Percentiles rank a stretch among this genome's conserved stretches.
These are phyloP conservation scores for Pterostichus madidus DNA, from an alignment of 2,888 invertebrate genomes.

Conservation along the genomic window DNA sequence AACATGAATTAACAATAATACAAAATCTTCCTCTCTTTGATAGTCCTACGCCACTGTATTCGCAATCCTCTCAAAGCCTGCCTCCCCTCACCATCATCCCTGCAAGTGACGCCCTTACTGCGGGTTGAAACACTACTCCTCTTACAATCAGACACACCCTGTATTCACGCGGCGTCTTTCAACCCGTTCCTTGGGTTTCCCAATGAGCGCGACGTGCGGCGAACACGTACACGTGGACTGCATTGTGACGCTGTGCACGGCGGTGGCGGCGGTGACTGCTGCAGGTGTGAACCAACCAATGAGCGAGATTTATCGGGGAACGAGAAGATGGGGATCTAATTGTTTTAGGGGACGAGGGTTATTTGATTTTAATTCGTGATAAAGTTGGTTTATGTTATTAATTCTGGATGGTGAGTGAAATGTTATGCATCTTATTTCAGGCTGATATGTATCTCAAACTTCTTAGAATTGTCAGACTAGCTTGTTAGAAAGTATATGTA, in stretches of 20 bases:
- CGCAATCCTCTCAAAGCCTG: background rate
- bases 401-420: background rate
- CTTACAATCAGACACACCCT: slow-evolving; percentile 31
- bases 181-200: background rate
- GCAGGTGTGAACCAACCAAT: slow-evolving; percentile 15
- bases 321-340: background rate
- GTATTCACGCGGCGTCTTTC: slow-evolving; percentile 27
- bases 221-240: background rate
- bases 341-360: slow-evolving; percentile 8
- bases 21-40: no score
- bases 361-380: slow-evolving; percentile 1
- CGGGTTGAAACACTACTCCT: slow-evolving; percentile 3
- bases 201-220: background rate
- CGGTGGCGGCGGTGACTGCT: background rate
- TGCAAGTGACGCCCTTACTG: background rate
- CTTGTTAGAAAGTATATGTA: no score
- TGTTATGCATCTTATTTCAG: slow-evolving; percentile 13
- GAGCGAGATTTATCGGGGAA: slow-evolving; percentile 2
- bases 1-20: no score
- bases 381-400: slow-evolving; percentile 8
- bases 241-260: slow-evolving; percentile 1
- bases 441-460: background rate
- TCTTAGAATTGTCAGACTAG: background rate
- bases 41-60: no score
- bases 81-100: background rate